phyloP scores from a whole-genome alignment of 2,888 invertebrate species.

The Eilema griseolum region DNA sequence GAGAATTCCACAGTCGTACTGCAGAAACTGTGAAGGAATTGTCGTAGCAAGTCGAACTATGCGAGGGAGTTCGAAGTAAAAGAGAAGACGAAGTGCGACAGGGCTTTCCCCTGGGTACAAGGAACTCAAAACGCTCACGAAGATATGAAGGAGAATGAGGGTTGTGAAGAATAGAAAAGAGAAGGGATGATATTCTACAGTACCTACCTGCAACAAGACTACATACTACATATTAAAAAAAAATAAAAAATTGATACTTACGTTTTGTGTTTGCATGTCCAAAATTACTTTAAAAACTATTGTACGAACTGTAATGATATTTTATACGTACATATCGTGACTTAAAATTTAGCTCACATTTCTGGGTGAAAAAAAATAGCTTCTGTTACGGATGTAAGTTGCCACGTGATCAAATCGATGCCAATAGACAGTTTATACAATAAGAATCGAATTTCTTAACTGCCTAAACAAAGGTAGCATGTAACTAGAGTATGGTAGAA shows the following conservation, averaged over 20 bases:
- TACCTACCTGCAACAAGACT: too few relatives aligned
- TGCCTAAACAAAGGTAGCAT: background rate
- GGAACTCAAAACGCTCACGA: too few relatives aligned
- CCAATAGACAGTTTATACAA: constrained; percentile 1
- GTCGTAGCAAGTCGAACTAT: too few relatives aligned
- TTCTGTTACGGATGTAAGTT: background rate
- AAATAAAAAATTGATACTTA: background rate
- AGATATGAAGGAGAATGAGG: too few relatives aligned
- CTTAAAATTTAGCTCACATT: constrained; percentile 1
- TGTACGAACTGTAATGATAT: background rate
- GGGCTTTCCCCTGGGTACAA: too few relatives aligned
- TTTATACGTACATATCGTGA: background rate
- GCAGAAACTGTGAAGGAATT: too few relatives aligned
- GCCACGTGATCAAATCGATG: background rate
- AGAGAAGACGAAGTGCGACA: too few relatives aligned
- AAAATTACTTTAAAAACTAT: background rate
- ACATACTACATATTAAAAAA: too few relatives aligned
- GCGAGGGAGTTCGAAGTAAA: too few relatives aligned
- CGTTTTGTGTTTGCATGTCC: background rate
- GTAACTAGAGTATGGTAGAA: background rate
- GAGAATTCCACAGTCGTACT: too few relatives aligned
- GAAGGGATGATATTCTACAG: too few relatives aligned
- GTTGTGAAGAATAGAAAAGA: too few relatives aligned
- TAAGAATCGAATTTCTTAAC: background rate
- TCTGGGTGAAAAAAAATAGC: background rate